phyloP scores from a whole-genome alignment of 2,113 vertebrate species.

The Gymnogyps californianus region DNA sequence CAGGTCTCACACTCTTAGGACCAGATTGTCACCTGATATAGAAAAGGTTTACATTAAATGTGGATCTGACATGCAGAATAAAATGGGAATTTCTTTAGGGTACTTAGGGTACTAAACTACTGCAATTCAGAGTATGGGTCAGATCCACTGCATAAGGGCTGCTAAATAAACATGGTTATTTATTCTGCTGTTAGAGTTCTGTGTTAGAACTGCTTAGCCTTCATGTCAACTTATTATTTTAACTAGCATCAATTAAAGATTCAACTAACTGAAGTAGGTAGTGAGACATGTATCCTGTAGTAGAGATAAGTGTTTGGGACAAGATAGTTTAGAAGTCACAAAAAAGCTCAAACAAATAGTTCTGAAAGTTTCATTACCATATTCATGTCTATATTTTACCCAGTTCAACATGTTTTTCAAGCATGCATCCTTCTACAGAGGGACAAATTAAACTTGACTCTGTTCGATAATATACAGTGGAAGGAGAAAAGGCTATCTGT shows the following conservation, averaged over 20 bases:
- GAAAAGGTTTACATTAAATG: background rate
- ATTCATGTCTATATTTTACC: background rate
- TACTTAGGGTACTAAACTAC: background rate
- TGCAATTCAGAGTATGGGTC: background rate
- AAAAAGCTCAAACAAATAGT: background rate
- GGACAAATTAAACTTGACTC: background rate
- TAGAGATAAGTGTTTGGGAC: background rate
- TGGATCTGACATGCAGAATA: background rate
- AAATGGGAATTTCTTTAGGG: background rate
- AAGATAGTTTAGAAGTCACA: background rate
- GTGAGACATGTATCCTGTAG: background rate
- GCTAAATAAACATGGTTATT: background rate
- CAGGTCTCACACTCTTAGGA: background rate
- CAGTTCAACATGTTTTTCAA: background rate
- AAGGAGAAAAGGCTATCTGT: background rate
- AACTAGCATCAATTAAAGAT: background rate
- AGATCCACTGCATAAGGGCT: background rate
- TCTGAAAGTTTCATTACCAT: background rate
- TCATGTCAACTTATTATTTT: background rate
- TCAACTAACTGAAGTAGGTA: background rate
- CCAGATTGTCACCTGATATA: background rate
- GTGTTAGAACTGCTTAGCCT: background rate
- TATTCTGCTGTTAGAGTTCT: background rate
- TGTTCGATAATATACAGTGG: background rate
- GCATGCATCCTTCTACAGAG: background rate